A percentile compares a stretch with the other conserved stretches of the same genome.
Conservation (phyloP, 2,888 invertebrate species). For the Dasysyrphus albostriatus region DNA sequence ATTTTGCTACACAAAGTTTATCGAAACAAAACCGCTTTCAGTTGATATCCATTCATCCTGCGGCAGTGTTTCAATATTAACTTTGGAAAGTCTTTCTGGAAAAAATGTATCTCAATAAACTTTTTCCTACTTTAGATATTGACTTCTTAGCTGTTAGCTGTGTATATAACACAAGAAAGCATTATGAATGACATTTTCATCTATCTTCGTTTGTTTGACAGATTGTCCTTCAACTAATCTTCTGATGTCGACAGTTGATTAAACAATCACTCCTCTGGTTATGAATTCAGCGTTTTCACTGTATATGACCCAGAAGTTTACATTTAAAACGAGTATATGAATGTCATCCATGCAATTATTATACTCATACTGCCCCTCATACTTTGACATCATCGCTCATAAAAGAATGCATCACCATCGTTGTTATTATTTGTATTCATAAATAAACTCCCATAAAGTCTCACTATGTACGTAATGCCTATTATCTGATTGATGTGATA, state of each 20-base stretch:
- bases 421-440: not conserved
- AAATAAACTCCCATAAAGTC: slow-evolving; percentile 5
- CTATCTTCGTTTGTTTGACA: slow-evolving; percentile 17
- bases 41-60: not conserved
- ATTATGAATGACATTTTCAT: slow-evolving; percentile 3
- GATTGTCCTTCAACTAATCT: slow-evolving; percentile 2
- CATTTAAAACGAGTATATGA: not conserved
- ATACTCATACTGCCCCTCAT: not conserved
- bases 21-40: not conserved
- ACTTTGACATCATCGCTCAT: not conserved
- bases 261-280: not conserved
- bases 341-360: not conserved
- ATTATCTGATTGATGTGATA: slow-evolving; percentile 10
- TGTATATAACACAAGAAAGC: too few relatives aligned
- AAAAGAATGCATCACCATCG: not conserved
- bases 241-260: slow-evolving; percentile 7
- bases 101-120: not conserved
- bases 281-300: not conserved
- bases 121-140: not conserved
- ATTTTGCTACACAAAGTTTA: too few relatives aligned
- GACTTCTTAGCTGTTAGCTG: slow-evolving; percentile 5
- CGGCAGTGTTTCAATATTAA: not conserved
- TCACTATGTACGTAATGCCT: too few relatives aligned
- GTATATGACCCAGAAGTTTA: slow-evolving; percentile 2
- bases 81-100: not conserved